Percentiles rank a stretch among this genome's conserved stretches.
Conservation (phyloP, 2,888 invertebrate genomes). For the Epirrita christyi region DNA sequence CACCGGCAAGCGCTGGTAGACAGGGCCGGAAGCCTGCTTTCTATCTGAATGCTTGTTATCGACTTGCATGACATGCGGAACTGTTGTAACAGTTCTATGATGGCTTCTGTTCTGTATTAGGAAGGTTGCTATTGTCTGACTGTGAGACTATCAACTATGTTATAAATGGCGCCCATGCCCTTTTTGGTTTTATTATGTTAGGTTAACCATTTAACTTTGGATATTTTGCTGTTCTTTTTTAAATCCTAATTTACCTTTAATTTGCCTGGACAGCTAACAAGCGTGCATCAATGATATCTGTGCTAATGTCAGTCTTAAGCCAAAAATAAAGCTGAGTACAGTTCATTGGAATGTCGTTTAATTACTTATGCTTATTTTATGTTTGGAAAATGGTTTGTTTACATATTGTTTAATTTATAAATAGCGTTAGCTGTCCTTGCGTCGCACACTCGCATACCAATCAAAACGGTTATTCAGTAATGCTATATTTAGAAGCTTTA, state of each 20-base stretch:
- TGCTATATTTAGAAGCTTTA: constrained; percentile 8
- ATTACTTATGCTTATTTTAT: background rate
- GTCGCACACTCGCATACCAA: constrained; percentile 18
- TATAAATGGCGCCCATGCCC: constrained; percentile 30
- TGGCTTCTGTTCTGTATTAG: constrained; percentile 26
- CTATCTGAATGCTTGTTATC: constrained; percentile 16
- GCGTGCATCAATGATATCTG: too few species aligned
- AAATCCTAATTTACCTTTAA: too few species aligned
- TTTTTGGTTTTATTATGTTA: constrained; percentile 23
- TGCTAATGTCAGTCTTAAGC: background rate
- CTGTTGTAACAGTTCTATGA: constrained; percentile 28
- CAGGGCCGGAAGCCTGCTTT: constrained; percentile 2
- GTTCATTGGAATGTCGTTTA: constrained; percentile 22
- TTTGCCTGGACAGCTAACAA: too few species aligned
- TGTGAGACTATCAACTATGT: constrained; percentile 30
- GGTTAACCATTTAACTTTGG: constrained; percentile 8
- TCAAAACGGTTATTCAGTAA: constrained; percentile 16
- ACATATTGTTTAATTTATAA: constrained; percentile 24
- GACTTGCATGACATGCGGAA: constrained; percentile 39
- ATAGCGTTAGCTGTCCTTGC: constrained; percentile 19
- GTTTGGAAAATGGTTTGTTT: constrained; percentile 20
- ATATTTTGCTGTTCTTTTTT: too few species aligned
- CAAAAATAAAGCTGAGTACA: constrained; percentile 5
- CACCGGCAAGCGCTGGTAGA: background rate
- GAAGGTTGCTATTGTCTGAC: constrained; percentile 31